Conservation (phyloP, 1,140 invertebrate genomes). For the Hypothenemus hampei region DNA sequence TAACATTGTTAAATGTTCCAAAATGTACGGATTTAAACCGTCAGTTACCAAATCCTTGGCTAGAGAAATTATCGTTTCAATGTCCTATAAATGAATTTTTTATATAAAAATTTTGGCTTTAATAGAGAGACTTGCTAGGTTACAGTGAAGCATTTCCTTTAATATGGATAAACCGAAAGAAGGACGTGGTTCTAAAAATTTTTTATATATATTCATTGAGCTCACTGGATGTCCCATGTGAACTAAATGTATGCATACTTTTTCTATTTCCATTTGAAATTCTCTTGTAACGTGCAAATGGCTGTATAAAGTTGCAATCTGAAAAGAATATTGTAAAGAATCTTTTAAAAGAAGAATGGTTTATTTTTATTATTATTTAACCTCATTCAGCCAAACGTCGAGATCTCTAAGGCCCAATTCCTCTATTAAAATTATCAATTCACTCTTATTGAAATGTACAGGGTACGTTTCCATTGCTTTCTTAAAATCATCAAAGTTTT, state of each 20-base stretch:
- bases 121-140: conserved; percentile 27
- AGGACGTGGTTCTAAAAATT: conserved; percentile 23
- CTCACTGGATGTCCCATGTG: conserved; percentile 29
- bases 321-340: conserved; percentile 10
- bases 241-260: conserved; percentile 35
- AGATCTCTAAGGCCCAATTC: conserved; percentile 28
- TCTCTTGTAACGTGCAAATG: conserved; percentile 17
- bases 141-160: conserved; percentile 34
- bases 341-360: no score
- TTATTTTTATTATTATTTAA: no score
- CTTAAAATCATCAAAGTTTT: conserved; percentile 29
- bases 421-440: conserved; percentile 28
- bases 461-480: conserved; percentile 15
- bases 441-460: conserved; percentile 19
- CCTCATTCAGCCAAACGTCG: conserved; percentile 26
- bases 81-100: conserved; percentile 27
- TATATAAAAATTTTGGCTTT: not conserved
- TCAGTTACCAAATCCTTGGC: conserved; percentile 28
- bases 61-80: conserved; percentile 30
- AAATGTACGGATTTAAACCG: conserved; percentile 27
- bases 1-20: conserved; percentile 33
- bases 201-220: conserved; percentile 32
- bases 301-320: conserved; percentile 16
- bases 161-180: conserved; percentile 28
- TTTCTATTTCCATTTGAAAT: conserved; percentile 28